Conservation (phyloP, 2,113 vertebrate genomes). For the Semnornis frantzii region DNA sequence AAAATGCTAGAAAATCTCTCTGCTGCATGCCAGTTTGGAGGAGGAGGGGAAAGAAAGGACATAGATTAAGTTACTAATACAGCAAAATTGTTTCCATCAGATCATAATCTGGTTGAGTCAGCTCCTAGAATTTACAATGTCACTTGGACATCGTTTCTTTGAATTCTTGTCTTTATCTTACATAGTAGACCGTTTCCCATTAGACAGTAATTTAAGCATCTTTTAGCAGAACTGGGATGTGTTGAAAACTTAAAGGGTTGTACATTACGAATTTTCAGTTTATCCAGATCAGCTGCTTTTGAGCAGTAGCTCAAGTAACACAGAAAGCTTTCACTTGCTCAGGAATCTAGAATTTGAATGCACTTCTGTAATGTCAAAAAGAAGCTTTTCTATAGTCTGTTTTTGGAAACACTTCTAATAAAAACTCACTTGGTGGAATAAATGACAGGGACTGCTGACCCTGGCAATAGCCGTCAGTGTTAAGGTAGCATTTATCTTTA, state of each 20-base stretch:
- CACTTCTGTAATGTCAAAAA: neutral
- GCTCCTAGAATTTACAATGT: neutral
- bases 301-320: neutral
- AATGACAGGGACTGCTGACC: neutral
- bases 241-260: neutral
- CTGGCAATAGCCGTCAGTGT: neutral
- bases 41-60: neutral
- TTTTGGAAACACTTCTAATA: neutral
- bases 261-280: neutral
- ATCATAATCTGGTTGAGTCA: neutral
- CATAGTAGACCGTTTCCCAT: neutral
- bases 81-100: conserved; percentile 4
- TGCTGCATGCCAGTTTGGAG: neutral
- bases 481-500: conserved; percentile 39
- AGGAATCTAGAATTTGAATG: neutral
- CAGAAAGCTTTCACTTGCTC: neutral
- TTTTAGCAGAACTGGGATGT: neutral
- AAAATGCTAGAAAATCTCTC: neutral
- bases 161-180: neutral
- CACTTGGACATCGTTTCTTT: neutral
- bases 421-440: neutral
- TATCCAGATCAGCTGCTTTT: neutral
- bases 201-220: neutral
- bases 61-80: neutral
- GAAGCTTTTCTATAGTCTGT: neutral